A percentile compares a stretch with the other conserved stretches of the same genome.
Conservation (phyloP, 2,113 vertebrate genomes). For the Gavialis gangeticus region DNA sequence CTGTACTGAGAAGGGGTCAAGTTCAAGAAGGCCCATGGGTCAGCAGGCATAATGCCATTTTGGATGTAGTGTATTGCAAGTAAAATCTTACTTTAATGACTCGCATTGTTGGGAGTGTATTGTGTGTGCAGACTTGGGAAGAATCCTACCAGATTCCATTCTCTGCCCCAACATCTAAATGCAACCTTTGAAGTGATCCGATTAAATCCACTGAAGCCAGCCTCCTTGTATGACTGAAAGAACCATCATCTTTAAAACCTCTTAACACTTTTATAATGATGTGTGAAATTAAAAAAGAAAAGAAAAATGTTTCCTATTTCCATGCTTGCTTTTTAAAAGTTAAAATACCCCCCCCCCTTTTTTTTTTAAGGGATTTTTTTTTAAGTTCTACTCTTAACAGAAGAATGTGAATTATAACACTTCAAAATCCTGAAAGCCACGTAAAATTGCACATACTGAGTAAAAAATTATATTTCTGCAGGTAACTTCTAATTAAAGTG, state of each 20-base stretch:
- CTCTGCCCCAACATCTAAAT: background rate
- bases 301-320: background rate
- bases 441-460: no score
- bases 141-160: background rate
- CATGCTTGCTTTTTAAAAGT: background rate
- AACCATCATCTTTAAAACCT: background rate
- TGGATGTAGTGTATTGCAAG: accelerated
- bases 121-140: background rate
- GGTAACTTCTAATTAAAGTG: no score
- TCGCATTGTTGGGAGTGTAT: background rate
- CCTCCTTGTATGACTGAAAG: background rate
- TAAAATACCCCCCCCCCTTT: background rate
- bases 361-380: no score
- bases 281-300: background rate
- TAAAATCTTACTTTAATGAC: background rate
- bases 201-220: background rate
- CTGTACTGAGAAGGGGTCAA: background rate
- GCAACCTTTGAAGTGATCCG: background rate
- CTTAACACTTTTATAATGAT: background rate
- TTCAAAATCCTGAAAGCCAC: no score
- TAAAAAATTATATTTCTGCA: no score
- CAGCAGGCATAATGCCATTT: background rate
- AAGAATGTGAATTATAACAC: background rate
- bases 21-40: background rate
- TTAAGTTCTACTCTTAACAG: background rate